These are phyloP conservation scores for Eilema griseolum DNA, from an alignment of 2,888 invertebrate genomes.

Conservation along the genomic window DNA sequence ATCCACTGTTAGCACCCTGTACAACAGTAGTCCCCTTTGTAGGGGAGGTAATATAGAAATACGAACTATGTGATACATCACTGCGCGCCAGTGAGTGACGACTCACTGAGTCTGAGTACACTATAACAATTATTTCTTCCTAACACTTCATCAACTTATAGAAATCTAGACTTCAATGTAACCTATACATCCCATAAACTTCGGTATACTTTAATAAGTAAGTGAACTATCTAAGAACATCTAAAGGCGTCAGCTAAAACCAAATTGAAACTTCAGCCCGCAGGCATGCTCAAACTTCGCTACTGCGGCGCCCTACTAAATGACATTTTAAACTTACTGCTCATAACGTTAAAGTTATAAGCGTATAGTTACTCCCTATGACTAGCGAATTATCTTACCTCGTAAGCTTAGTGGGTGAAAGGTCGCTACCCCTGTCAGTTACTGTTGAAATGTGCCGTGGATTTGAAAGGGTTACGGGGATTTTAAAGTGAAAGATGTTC, in stretches of 20 bases:
- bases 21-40: too few species aligned
- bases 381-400: conserved; percentile 12
- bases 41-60: too few species aligned
- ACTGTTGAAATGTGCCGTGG: background rate
- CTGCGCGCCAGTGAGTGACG: too few species aligned
- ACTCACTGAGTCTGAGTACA: too few species aligned
- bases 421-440: conserved; percentile 2
- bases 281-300: conserved; percentile 40
- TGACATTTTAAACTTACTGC: conserved; percentile 46
- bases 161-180: background rate
- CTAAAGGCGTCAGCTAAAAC: conserved; percentile 15
- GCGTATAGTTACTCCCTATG: conserved; percentile 14
- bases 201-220: background rate
- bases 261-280: conserved; percentile 41
- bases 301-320: conserved; percentile 35
- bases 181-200: background rate
- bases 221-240: background rate
- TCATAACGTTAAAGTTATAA: conserved; percentile 45
- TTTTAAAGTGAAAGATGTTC: background rate
- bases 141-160: too few species aligned
- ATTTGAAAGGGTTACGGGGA: background rate
- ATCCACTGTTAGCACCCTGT: too few species aligned
- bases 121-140: too few species aligned
- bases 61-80: too few species aligned
- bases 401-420: background rate